phyloP scores from a whole-genome alignment of 2,888 invertebrate species.

The Tolmerus cingulatus region DNA sequence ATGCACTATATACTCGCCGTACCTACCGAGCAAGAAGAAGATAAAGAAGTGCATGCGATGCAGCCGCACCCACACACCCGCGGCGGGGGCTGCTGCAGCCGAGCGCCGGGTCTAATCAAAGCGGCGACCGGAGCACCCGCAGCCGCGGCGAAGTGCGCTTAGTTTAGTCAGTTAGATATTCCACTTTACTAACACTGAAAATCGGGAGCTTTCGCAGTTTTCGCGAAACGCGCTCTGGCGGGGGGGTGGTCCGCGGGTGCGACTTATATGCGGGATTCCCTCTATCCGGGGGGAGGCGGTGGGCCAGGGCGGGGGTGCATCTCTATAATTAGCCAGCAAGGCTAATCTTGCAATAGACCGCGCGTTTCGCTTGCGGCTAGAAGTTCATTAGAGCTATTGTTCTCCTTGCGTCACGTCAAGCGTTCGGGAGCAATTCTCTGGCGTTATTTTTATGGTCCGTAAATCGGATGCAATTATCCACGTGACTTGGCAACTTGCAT shows the following conservation, averaged over 20 bases:
- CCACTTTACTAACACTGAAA: constrained; percentile 13
- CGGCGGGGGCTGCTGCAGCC: neutral
- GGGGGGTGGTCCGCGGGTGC: neutral
- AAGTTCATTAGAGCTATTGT: constrained; percentile 23
- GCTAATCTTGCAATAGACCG: constrained; percentile 45
- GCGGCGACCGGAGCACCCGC: neutral
- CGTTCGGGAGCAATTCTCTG: neutral
- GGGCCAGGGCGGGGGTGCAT: constrained; percentile 43
- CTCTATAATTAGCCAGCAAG: constrained; percentile 52
- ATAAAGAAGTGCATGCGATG: neutral
- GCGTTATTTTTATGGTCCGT: constrained; percentile 13
- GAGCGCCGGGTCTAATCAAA: neutral
- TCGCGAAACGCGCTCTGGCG: neutral
- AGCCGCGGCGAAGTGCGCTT: neutral
- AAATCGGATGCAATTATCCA: neutral
- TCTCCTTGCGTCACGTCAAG: constrained; percentile 1
- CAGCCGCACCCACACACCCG: neutral
- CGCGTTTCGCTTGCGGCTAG: constrained; percentile 18
- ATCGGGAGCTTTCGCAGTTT: constrained; percentile 8
- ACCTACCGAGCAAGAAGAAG: neutral
- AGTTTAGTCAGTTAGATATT: neutral
- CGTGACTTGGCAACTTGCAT: neutral
- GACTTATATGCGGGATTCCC: neutral
- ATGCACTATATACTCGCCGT: neutral
- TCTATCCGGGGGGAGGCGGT: neutral